These are phyloP conservation scores for Syritta pipiens DNA, from an alignment of 2,888 invertebrate genomes.

Conservation along the genomic window DNA sequence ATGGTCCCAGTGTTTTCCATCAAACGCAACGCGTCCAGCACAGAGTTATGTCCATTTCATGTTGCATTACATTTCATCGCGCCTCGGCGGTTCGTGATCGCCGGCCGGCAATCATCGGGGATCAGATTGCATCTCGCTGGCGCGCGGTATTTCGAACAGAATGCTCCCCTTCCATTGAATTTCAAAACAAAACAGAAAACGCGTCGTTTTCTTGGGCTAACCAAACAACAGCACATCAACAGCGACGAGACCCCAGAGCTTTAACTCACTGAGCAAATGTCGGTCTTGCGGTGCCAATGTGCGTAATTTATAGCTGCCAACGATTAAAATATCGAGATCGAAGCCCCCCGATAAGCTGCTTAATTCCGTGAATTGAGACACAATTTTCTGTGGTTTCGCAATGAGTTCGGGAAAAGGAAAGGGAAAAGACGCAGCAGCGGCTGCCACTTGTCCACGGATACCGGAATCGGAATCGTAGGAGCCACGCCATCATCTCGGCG, in stretches of 20 bases:
- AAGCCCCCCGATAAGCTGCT: conserved; percentile 65
- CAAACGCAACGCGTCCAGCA: neutral
- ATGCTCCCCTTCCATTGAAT: no score
- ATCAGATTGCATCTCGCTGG: no score
- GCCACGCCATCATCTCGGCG: conserved; percentile 49
- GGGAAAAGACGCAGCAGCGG: neutral
- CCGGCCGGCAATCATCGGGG: no score
- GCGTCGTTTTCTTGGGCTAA: no score
- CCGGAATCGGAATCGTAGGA: conserved; percentile 65
- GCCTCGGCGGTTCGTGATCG: neutral
- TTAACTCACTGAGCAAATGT: conserved; percentile 65
- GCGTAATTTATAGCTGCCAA: conserved; percentile 69
- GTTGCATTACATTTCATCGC: conserved; percentile 33
- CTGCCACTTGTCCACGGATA: conserved; percentile 62
- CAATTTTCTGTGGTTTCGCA: conserved; percentile 70
- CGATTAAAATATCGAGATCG: conserved; percentile 69
- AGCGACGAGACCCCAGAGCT: conserved; percentile 31
- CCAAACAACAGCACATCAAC: conserved; percentile 29
- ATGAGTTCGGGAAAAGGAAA: conserved; percentile 9
- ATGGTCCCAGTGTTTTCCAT: neutral
- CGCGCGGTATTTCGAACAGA: no score
- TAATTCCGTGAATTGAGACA: conserved; percentile 71
- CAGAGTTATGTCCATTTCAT: conserved; percentile 48
- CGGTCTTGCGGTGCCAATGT: conserved; percentile 63
- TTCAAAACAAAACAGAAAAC: neutral